Evolutionary conservation across 2,113 vertebrate species (phyloP), one percentile per base, ranked within the genome.

Genomic region (Thomomys bottae): DNA sequence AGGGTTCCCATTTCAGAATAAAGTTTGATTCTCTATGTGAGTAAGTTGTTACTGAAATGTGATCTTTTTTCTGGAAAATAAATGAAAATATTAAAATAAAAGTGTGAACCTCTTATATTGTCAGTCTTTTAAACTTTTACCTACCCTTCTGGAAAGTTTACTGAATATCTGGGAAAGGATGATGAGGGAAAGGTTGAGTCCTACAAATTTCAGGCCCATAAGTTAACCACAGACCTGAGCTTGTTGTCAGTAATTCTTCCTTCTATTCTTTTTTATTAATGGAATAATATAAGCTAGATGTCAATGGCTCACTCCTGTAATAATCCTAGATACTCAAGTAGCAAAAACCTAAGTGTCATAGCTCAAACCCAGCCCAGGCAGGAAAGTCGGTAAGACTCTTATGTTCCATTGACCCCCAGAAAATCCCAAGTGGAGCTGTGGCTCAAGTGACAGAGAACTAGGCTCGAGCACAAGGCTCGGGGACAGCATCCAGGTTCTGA

Each of bases 61-160:
- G 97, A 88, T 89, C 94, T 97, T 96, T 97, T 94, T 96, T 95
- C 97, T 98, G 98, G 97, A 97, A 98, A 99, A 99, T 99, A 99
- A 99, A 99, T 97, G 97, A 96, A 96, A 97, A 96, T 49, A 79
- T 77, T 38, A 88, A 87, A 93, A 90, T 67, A 78, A 92, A 94
- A 30, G 70, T 82, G 88, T 94, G 84, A 87, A 75, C 24, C 30
- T 91, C 28, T 94, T 95, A 92, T 75, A 66, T 87, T 90, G 81
- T 38, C 36, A 86, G 61, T 10, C 68, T 88, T 83, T 94, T 90
- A 90, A 90, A 90, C 49, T 32, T 79, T 49, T 32, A 45, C 9
- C 3, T 32, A 0, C 10, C 7, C 73, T 88, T 87, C 72, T 66
- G 40, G 54, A 75, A 91, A 80, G 21, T 1, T 68, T 0, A 38